These are phyloP conservation scores for Himalopsyche anomala DNA, from an alignment of 2,888 invertebrate species.

Conservation along the genomic window DNA sequence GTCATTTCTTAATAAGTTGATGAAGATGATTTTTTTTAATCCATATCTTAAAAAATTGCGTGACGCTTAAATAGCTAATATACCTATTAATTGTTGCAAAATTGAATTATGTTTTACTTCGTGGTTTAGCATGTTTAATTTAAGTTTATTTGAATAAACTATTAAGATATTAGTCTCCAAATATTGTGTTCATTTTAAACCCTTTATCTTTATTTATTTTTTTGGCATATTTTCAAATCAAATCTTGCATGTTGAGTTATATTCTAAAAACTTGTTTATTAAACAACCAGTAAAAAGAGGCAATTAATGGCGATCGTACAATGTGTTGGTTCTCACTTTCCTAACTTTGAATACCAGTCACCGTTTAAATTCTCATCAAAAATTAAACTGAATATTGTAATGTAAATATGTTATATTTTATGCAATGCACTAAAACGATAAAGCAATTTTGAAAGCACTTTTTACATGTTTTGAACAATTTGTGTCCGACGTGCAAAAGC, in stretches of 20 bases:
- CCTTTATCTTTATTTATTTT: too few species aligned
- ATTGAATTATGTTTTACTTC: too few species aligned
- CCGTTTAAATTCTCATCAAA: slow-evolving; percentile 18
- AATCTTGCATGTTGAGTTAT: background rate
- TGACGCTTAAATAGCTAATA: too few species aligned
- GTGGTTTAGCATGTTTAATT: too few species aligned
- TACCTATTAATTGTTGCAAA: too few species aligned
- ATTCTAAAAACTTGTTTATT: background rate
- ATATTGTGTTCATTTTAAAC: too few species aligned
- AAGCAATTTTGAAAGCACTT: slow-evolving; percentile 20
- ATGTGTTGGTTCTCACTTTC: background rate
- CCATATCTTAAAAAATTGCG: too few species aligned
- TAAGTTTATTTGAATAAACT: too few species aligned
- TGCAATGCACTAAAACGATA: slow-evolving; percentile 40
- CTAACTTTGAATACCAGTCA: background rate
- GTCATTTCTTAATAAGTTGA: too few species aligned
- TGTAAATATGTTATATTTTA: background rate
- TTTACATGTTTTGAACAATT: background rate
- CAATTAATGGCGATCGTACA: background rate
- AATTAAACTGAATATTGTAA: background rate
- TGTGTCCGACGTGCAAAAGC: background rate
- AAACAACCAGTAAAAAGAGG: background rate
- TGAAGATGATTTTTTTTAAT: too few species aligned
- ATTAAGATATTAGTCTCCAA: too few species aligned
- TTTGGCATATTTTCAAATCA: too few species aligned